Evolutionary conservation across 2,113 vertebrate genomes (phyloP).

Genomic region (Tauraco erythrolophus): DNA sequence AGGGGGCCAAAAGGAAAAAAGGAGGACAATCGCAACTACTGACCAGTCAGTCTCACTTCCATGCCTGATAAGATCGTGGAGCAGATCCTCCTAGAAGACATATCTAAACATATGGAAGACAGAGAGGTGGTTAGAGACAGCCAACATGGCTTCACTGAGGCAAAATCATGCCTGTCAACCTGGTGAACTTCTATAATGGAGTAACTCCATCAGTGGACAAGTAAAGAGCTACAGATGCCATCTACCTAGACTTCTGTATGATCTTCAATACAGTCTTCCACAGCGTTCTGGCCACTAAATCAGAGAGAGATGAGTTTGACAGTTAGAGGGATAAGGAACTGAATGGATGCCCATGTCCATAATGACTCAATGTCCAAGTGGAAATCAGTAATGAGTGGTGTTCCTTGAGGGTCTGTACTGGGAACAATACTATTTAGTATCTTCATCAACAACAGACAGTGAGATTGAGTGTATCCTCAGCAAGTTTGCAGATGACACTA

Average conservation of each 20-base stretch:
- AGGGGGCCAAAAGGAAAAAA: neutral
- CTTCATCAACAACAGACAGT: accelerated
- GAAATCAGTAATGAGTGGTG: neutral
- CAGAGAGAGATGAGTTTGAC: neutral
- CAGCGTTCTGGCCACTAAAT: neutral
- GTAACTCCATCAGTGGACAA: neutral
- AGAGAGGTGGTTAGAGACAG: neutral
- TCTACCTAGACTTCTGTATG: neutral
- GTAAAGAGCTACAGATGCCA: accelerated
- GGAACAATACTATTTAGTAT: neutral
- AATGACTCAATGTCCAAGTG: neutral
- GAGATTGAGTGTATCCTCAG: neutral
- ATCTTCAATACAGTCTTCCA: too few species aligned
- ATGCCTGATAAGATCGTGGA: neutral
- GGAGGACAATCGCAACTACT: neutral
- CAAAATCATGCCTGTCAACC: neutral
- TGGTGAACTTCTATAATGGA: neutral
- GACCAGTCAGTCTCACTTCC: neutral
- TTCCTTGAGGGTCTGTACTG: neutral
- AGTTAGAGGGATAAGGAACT: neutral
- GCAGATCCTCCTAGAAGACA: neutral
- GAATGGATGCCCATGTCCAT: accelerated
- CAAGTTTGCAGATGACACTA: neutral
- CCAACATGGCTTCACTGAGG: neutral
- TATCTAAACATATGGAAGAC: neutral